Conservation (phyloP, 2,888 invertebrate species). For the Tetheella fluctuosa region DNA sequence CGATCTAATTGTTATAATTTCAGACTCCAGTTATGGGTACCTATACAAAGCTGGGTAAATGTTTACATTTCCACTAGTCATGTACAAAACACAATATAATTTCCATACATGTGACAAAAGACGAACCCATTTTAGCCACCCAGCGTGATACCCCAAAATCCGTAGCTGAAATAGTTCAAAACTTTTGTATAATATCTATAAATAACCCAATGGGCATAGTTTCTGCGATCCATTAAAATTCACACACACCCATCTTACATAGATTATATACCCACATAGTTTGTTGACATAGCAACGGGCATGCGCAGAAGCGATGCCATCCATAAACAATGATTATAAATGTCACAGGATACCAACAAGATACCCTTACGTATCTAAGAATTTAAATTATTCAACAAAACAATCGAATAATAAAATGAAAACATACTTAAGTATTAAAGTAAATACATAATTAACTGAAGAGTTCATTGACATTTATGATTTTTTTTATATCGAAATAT, state of each 20-base stretch:
- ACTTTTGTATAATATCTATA: slow-evolving; percentile 40
- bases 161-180: slow-evolving; percentile 19
- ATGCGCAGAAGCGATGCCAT: slow-evolving; percentile 71
- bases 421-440: too few species aligned
- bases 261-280: slow-evolving; percentile 40
- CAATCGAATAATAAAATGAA: slow-evolving; percentile 19
- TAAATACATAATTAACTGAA: not conserved
- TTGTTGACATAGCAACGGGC: slow-evolving; percentile 77
- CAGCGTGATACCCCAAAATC: not conserved
- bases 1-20: too few species aligned
- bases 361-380: slow-evolving; percentile 23
- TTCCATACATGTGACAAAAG: not conserved
- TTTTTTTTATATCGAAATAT: not conserved
- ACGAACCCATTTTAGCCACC: not conserved
- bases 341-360: slow-evolving; percentile 43
- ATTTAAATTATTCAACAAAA: slow-evolving; percentile 23
- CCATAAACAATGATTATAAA: slow-evolving; percentile 75
- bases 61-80: not conserved
- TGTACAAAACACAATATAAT: not conserved
- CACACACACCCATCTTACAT: slow-evolving; percentile 30
- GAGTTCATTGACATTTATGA: not conserved
- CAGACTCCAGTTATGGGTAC: too few species aligned
- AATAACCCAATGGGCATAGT: slow-evolving; percentile 35
- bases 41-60: not conserved
- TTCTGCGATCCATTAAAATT: slow-evolving; percentile 46